Percentiles rank a stretch among this genome's conserved stretches.
Evolutionary conservation across 2,113 vertebrate species (phyloP).

Genomic region (Phylloscopus trochiloides): DNA sequence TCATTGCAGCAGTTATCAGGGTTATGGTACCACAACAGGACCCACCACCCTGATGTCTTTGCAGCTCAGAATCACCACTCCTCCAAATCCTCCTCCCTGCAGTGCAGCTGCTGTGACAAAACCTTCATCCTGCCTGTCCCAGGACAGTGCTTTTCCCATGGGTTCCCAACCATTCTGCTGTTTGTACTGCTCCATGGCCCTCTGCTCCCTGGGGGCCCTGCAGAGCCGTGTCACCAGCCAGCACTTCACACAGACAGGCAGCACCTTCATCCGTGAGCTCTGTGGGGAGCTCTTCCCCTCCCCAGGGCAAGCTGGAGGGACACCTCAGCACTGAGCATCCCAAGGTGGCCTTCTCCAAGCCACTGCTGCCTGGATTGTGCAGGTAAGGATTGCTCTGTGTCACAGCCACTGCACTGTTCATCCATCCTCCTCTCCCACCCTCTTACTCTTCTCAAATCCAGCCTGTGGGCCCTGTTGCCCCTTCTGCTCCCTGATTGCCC

Average conservation of each 20-base stretch:
- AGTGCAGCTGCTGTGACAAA: neutral
- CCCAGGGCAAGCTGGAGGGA: constrained; percentile 76
- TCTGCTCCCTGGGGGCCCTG: constrained; percentile 73
- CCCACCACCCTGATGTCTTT: neutral
- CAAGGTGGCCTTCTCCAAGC: constrained; percentile 60
- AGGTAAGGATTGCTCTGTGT: constrained; percentile 33
- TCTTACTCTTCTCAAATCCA: neutral
- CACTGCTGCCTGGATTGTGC: constrained; percentile 68
- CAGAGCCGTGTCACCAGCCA: constrained; percentile 76
- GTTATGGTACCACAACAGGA: neutral
- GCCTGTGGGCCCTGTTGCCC: neutral
- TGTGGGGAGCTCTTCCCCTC: constrained; percentile 75
- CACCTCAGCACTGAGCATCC: constrained; percentile 79
- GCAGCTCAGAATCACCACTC: neutral
- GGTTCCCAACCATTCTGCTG: constrained; percentile 64
- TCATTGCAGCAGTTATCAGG: neutral
- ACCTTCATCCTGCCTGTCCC: neutral
- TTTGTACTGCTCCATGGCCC: constrained; percentile 67
- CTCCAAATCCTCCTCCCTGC: neutral
- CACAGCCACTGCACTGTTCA: rapidly evolving
- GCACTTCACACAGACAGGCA: constrained; percentile 66
- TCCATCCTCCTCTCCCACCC: neutral
- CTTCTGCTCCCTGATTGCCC: neutral
- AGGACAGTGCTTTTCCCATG: neutral
- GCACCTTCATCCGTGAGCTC: constrained; percentile 74